Conservation (phyloP, 2,888 invertebrate species). For the Brachypalpus laphriformis region DNA sequence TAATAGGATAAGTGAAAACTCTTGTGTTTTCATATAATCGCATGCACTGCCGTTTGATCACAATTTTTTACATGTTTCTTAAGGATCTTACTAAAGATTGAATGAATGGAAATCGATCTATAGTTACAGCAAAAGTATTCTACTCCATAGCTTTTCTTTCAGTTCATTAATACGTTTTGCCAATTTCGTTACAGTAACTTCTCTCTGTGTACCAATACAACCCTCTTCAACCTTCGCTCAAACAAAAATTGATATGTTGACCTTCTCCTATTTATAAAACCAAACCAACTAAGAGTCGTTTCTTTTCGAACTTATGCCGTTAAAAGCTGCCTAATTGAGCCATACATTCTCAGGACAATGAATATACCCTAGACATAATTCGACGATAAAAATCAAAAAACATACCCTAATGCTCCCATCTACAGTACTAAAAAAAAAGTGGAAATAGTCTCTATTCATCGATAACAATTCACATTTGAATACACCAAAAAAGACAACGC, state of each 20-base stretch:
- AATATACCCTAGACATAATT: constrained; percentile 15
- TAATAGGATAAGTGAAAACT: too few relatives aligned
- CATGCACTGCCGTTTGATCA: too few relatives aligned
- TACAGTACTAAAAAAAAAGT: constrained; percentile 9
- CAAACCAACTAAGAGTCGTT: not conserved
- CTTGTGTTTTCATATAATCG: too few relatives aligned
- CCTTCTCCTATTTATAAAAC: not conserved
- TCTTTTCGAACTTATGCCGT: constrained; percentile 33
- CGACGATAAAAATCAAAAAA: not conserved
- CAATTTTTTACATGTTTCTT: too few relatives aligned
- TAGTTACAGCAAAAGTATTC: too few relatives aligned
- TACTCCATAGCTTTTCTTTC: too few relatives aligned
- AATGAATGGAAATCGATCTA: too few relatives aligned
- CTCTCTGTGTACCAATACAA: too few relatives aligned
- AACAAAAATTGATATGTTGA: not conserved
- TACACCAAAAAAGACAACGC: constrained; percentile 54
- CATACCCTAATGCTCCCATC: constrained; percentile 6
- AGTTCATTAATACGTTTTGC: too few relatives aligned
- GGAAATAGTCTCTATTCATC: constrained; percentile 20
- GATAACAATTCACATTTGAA: constrained; percentile 63
- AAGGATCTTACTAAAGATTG: too few relatives aligned
- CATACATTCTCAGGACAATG: constrained; percentile 49
- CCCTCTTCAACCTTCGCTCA: not conserved
- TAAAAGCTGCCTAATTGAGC: constrained; percentile 38
- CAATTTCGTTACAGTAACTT: too few relatives aligned